These are phyloP conservation scores for Calameuta filiformis DNA, from an alignment of 2,888 invertebrate genomes.

Conservation along the genomic window DNA sequence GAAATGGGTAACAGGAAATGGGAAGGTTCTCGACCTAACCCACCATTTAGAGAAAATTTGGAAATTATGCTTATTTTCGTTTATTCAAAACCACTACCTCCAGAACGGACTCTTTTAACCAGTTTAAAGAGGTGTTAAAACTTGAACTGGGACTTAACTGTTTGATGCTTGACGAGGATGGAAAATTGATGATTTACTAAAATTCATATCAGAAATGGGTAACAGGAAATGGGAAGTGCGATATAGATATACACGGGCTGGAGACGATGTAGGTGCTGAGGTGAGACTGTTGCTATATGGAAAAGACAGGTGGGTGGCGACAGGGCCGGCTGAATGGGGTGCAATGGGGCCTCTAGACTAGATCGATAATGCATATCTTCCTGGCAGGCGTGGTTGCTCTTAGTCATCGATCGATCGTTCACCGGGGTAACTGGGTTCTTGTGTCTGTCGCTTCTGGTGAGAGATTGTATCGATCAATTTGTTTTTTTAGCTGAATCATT, in stretches of 20 bases:
- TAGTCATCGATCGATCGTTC: constrained; percentile 33
- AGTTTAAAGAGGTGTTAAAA: too few relatives aligned
- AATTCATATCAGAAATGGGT: background rate
- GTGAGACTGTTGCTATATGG: constrained; percentile 51
- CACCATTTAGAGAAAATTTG: too few relatives aligned
- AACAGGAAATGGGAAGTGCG: too few relatives aligned
- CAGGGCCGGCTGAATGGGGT: constrained; percentile 41
- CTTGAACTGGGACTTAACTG: too few relatives aligned
- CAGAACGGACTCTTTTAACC: too few relatives aligned
- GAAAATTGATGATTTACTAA: background rate
- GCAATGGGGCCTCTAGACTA: constrained; percentile 52
- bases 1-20: too few relatives aligned
- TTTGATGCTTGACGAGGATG: background rate
- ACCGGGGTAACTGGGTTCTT: background rate
- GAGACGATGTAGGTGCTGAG: constrained; percentile 30
- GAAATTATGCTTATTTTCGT: too few relatives aligned
- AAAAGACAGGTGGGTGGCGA: constrained; percentile 56
- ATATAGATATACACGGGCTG: background rate
- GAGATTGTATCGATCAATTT: background rate
- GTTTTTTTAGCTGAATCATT: background rate
- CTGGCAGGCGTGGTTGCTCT: constrained; percentile 50
- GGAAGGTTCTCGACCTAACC: background rate
- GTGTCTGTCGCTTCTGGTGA: background rate
- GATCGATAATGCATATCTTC: constrained; percentile 61
- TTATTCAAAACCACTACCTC: too few relatives aligned